A percentile compares a stretch with the other conserved stretches of the same genome.
phyloP scores from a whole-genome alignment of 2,888 invertebrate genomes.

The Poecilus cupreus region DNA sequence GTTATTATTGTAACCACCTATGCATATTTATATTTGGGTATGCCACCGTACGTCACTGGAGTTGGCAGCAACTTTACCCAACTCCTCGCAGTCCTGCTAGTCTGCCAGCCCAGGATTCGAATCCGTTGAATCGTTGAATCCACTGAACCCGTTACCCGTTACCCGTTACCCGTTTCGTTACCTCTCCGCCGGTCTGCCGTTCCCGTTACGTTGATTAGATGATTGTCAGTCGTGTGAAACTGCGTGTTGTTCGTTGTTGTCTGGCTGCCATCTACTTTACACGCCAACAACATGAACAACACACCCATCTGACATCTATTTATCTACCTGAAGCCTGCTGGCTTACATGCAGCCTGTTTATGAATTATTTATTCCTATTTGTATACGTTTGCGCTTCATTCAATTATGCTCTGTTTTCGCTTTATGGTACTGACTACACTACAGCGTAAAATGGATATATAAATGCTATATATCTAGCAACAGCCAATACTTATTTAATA shows the following conservation, averaged over 20 bases:
- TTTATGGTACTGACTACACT: too few species aligned
- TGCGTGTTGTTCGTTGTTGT: not conserved
- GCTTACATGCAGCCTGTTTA: not conserved
- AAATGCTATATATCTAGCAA: too few species aligned
- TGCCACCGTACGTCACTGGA: too few species aligned
- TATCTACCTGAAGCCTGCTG: not conserved
- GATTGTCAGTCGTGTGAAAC: slow-evolving; percentile 38
- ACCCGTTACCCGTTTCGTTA: not conserved
- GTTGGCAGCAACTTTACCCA: too few species aligned
- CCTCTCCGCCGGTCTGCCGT: not conserved
- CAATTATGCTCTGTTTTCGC: too few species aligned
- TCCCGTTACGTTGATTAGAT: slow-evolving; percentile 46
- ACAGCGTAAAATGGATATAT: too few species aligned
- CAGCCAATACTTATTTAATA: slow-evolving; percentile 10
- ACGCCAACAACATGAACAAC: not conserved
- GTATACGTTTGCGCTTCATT: slow-evolving; percentile 16
- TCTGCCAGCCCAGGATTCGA: too few species aligned
- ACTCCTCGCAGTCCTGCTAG: too few species aligned
- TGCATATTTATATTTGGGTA: too few species aligned
- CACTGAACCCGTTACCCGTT: too few species aligned
- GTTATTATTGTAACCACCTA: too few species aligned
- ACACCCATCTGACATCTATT: slow-evolving; percentile 2
- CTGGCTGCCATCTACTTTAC: not conserved
- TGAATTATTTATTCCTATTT: slow-evolving; percentile 30
- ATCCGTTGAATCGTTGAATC: too few species aligned